These are phyloP conservation scores for Cantharis rustica DNA, from an alignment of 2,888 invertebrate genomes.

Conservation along the genomic window DNA sequence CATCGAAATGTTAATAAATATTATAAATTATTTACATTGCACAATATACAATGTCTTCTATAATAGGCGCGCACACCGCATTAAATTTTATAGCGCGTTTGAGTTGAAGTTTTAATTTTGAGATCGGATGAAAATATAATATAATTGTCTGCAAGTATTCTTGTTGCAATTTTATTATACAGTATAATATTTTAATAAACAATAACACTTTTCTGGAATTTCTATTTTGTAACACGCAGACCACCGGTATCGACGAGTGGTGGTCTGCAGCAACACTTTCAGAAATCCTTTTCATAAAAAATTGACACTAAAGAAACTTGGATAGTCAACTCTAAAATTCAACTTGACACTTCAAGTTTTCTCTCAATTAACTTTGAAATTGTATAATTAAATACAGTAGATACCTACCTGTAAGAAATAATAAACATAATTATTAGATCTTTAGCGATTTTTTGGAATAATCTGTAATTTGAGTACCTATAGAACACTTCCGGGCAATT, in stretches of 20 bases:
- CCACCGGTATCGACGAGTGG: neutral
- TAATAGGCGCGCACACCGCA: neutral
- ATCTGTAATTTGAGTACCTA: too few relatives aligned
- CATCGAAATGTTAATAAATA: neutral
- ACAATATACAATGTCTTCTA: neutral
- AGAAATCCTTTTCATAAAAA: neutral
- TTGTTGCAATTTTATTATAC: neutral
- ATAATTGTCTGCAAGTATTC: neutral
- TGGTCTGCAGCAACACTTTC: neutral
- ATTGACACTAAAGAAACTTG: neutral
- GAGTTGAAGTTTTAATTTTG: neutral
- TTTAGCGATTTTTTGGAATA: too few relatives aligned
- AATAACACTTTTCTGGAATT: neutral
- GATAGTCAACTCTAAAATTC: neutral
- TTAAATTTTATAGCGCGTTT: neutral
- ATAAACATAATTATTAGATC: too few relatives aligned
- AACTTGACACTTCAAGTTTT: neutral
- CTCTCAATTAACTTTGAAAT: neutral
- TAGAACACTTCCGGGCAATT: too few relatives aligned
- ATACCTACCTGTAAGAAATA: too few relatives aligned
- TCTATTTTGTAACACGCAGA: neutral
- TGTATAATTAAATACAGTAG: neutral
- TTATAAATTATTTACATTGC: neutral
- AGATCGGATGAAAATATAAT: neutral
- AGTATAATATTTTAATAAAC: neutral